A percentile compares a stretch with the other conserved stretches of the same genome.
phyloP scores from a whole-genome alignment of 2,113 vertebrate species.

The Helogale parvula region DNA sequence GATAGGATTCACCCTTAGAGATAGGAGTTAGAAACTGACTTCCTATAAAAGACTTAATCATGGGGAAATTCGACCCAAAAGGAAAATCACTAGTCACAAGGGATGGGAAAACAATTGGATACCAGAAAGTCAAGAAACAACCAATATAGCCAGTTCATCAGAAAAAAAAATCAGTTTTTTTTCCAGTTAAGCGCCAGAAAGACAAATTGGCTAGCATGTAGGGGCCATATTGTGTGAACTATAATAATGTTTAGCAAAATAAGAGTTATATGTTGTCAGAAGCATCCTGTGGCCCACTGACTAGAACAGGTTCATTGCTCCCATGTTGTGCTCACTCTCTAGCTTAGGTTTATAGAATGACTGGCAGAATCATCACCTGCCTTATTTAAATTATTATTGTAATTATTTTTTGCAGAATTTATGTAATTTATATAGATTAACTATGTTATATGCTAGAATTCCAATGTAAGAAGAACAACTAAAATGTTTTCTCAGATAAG shows the following conservation, averaged over 20 bases:
- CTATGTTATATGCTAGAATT: not conserved
- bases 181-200: not conserved
- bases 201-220: not conserved
- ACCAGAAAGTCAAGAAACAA: not conserved
- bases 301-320: not conserved
- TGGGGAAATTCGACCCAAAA: slow-evolving; percentile 4
- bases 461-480: not conserved
- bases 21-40: not conserved
- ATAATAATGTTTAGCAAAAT: not conserved
- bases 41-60: not conserved
- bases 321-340: not conserved
- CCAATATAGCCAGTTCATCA: not conserved
- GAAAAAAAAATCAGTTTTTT: not conserved
- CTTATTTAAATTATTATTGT: not conserved
- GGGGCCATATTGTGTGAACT: not conserved
- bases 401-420: not conserved
- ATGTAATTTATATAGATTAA: not conserved
- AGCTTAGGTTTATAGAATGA: not conserved
- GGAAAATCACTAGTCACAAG: not conserved
- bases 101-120: not conserved
- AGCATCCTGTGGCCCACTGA: not conserved
- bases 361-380: not conserved
- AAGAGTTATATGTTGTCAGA: not conserved
- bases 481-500: not conserved
- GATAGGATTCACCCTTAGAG: not conserved